Conservation (phyloP, 2,888 invertebrate species). For the Prosapia bicincta region DNA sequence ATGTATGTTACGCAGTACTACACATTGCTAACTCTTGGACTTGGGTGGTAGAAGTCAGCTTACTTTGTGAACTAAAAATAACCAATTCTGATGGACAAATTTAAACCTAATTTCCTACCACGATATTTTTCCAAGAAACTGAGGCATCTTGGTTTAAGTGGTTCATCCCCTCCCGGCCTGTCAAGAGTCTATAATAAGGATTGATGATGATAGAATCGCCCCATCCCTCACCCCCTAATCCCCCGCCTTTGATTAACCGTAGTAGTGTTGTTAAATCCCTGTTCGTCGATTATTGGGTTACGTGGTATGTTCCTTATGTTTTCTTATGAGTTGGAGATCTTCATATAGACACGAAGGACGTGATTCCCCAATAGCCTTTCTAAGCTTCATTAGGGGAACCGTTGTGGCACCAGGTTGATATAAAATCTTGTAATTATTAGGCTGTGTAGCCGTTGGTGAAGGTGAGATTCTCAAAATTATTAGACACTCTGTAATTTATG, state of each 20-base stretch:
- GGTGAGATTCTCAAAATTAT: too few species aligned
- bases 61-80: too few species aligned
- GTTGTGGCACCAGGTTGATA: too few species aligned
- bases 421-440: too few species aligned
- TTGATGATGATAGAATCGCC: slow-evolving; percentile 34
- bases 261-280: slow-evolving; percentile 4
- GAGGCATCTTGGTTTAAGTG: slow-evolving; percentile 22
- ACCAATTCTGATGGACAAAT: too few species aligned
- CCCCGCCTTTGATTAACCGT: slow-evolving; percentile 21
- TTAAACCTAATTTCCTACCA: slow-evolving; percentile 6
- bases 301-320: background rate
- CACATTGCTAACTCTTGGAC: too few species aligned
- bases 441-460: too few species aligned
- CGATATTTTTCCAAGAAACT: slow-evolving; percentile 12
- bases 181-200: slow-evolving; percentile 29
- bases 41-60: too few species aligned
- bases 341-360: background rate
- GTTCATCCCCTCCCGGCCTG: slow-evolving; percentile 2
- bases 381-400: too few species aligned
- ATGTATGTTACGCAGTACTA: too few species aligned
- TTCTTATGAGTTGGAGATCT: background rate
- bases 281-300: background rate
- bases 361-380: too few species aligned
- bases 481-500: too few species aligned
- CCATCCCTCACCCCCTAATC: slow-evolving; percentile 15